phyloP scores from a whole-genome alignment of 2,797 vertebrate species.

The Squalus acanthias region DNA sequence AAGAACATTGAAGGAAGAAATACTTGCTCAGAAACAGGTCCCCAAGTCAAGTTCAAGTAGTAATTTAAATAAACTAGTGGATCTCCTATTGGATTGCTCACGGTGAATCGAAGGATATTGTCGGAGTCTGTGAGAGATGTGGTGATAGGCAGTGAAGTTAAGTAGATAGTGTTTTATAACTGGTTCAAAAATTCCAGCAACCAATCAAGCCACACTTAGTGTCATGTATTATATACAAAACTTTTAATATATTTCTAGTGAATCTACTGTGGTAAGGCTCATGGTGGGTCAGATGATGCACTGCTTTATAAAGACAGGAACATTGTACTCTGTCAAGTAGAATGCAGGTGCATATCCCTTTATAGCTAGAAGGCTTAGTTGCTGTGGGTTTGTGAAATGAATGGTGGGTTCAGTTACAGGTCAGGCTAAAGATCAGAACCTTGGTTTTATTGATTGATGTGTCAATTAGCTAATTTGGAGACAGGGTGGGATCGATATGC shows the following conservation, averaged over 20 bases:
- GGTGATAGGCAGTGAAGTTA: background rate
- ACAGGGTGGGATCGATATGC: background rate
- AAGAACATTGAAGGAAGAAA: too few relatives aligned
- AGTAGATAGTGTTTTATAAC: background rate
- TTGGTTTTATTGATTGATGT: background rate
- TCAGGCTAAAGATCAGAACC: background rate
- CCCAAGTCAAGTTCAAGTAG: too few relatives aligned
- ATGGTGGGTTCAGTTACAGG: background rate
- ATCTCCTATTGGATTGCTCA: too few relatives aligned
- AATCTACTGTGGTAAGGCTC: background rate
- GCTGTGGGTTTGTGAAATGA: background rate
- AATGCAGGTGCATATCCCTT: background rate
- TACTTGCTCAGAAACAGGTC: too few relatives aligned
- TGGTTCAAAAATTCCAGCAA: background rate
- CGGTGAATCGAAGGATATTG: too few relatives aligned
- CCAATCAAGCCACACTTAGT: background rate
- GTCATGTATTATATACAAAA: background rate
- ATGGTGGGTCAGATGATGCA: background rate
- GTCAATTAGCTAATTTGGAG: background rate
- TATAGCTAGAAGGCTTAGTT: background rate
- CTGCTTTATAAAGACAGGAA: background rate
- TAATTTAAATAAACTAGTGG: too few relatives aligned
- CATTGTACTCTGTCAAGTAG: background rate
- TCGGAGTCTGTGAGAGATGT: background rate
- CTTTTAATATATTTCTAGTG: background rate